Base-by-base conservation (phyloP, 2,888 invertebrate genomes). In the Ectropis crepuscularia region DNA sequence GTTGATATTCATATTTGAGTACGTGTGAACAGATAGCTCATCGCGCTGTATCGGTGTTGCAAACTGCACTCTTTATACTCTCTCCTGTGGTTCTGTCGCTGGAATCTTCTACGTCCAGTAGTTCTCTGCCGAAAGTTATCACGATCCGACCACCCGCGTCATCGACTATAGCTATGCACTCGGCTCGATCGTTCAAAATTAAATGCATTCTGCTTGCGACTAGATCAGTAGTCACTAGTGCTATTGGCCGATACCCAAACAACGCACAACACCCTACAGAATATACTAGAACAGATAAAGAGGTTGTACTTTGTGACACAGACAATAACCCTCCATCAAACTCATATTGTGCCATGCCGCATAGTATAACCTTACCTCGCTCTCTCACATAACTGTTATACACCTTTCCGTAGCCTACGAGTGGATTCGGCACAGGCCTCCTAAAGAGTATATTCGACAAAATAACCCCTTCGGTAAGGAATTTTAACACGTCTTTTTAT, bases 391-490 rank as follows among this genome's bases (percentile, higher is more conserved):
- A 90, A 92, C 90, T 90, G 80, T 89, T 92, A 89, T 89, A 92
- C 92, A 92, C 91, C 92, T 92, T 92, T 92, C 88, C 92, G 83
- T 92, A 93, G 93, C 92, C 89, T 78, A 90, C 93, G 85, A 90
- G 89, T 85, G 93, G 93, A 93, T 93, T 93, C 91, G 93, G 93
- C 91, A 93, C 93, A 90, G 93, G 93, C 85, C 93, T 93, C 77
- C 93, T 93, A 92, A 93, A 93, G 93, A 93, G 93, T 92, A 93
- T 93, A 91, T 93, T 93, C 93, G 93, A 93, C 93, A 93, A 93
- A 93, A 93, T 93, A 92, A 93, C 93, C 88, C 93, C 93, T 92
- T 93, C 93, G 93, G 93, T 93, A 93, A 93, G 93, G 92, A 92
- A 91, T 92, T 92, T 92, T 91, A 88, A 92, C 90, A 92, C 92